Conservation (phyloP, 2,888 invertebrate species). For the Stenolophus ochropezus region DNA sequence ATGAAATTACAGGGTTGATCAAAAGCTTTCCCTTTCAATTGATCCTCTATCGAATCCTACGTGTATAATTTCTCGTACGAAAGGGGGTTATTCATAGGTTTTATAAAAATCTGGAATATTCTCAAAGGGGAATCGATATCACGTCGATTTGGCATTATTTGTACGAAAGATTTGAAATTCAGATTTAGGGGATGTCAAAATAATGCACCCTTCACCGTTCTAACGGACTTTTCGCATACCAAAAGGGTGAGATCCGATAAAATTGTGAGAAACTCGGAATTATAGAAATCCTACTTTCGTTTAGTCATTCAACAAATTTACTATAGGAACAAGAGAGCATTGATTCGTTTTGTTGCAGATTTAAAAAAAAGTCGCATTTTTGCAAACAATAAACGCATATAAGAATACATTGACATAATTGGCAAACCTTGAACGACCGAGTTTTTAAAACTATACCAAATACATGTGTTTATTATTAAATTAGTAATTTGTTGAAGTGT, state of each 20-base stretch:
- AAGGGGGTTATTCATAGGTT: slow-evolving; percentile 33
- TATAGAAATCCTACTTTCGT: no score
- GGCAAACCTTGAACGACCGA: no score
- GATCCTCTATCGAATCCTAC: background rate
- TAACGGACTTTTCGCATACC: slow-evolving; percentile 54
- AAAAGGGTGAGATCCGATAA: background rate
- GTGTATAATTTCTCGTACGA: background rate
- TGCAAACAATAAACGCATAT: no score
- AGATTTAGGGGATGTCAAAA: slow-evolving; percentile 51
- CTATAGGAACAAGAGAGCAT: no score
- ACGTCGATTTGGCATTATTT: slow-evolving; percentile 49
- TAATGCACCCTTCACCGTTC: slow-evolving; percentile 52
- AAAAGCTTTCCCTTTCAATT: background rate
- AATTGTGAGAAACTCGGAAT: background rate
- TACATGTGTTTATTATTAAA: no score
- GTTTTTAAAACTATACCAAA: no score
- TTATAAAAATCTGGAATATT: slow-evolving; percentile 48
- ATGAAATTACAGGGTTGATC: slow-evolving; percentile 43
- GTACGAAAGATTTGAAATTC: slow-evolving; percentile 52
- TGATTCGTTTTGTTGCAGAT: no score
- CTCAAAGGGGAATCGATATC: slow-evolving; percentile 39
- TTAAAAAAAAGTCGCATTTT: no score
- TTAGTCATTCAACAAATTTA: no score
- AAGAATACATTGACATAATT: no score
- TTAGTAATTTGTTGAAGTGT: no score